Percentiles rank a stretch among this genome's conserved stretches.
Evolutionary conservation across 1,140 invertebrate species (phyloP).

Genomic region (Pseudomyrmex pallidus): DNA sequence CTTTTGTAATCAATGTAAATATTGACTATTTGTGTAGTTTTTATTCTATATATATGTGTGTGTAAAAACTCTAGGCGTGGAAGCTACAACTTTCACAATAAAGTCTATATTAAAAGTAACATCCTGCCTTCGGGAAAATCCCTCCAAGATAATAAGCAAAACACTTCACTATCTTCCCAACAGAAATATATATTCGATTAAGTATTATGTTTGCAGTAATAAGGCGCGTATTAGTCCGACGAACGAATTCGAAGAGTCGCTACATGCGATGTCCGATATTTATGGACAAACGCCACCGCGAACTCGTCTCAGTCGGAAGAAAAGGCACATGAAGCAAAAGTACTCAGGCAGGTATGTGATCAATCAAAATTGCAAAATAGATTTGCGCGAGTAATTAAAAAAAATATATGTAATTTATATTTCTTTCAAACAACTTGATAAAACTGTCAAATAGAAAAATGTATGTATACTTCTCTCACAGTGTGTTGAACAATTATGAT

Average conservation of each 20-base stretch:
- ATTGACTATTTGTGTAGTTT: too few relatives aligned
- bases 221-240: constrained; percentile 52
- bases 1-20: too few relatives aligned
- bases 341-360: constrained; percentile 63
- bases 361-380: constrained; percentile 4
- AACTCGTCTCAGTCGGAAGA: constrained; percentile 75
- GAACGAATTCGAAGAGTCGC: constrained; percentile 72
- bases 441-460: too few relatives aligned
- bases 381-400: background rate
- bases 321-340: constrained; percentile 74
- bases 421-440: too few relatives aligned
- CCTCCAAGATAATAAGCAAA: background rate
- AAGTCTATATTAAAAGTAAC: background rate
- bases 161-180: background rate
- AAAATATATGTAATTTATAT: too few relatives aligned
- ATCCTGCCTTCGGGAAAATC: background rate
- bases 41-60: too few relatives aligned
- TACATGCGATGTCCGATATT: constrained; percentile 78
- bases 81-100: background rate
- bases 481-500: too few relatives aligned
- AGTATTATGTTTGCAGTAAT: constrained; percentile 59
- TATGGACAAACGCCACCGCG: constrained; percentile 78
- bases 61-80: too few relatives aligned
- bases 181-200: constrained; percentile 38
- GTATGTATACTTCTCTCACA: too few relatives aligned